These are phyloP conservation scores for Andrena camellia DNA, from an alignment of 2,888 invertebrate species.

Conservation along the genomic window DNA sequence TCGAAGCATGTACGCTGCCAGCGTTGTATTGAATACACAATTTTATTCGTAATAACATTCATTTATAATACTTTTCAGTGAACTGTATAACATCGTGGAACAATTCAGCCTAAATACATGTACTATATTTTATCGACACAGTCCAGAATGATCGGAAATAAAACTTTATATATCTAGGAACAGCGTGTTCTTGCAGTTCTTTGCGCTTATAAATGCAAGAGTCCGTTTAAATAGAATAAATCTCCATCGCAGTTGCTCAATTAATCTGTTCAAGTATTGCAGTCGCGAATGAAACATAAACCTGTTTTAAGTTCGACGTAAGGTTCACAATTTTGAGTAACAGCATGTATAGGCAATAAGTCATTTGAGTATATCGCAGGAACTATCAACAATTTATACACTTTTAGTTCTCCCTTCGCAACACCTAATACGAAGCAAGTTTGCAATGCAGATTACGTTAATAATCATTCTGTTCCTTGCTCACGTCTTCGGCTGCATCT, in stretches of 20 bases:
- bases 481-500: neutral
- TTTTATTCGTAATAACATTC: constrained; percentile 55
- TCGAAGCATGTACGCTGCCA: constrained; percentile 40
- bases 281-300: neutral
- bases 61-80: constrained; percentile 61
- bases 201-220: constrained; percentile 1
- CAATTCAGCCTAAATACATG: constrained; percentile 66
- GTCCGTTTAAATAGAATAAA: neutral
- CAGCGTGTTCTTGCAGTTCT: constrained; percentile 25
- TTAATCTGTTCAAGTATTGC: neutral
- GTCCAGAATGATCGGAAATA: constrained; percentile 60
- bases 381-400: constrained; percentile 1
- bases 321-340: neutral
- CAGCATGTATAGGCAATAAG: neutral
- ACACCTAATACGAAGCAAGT: neutral
- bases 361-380: constrained; percentile 14
- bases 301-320: neutral
- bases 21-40: constrained; percentile 47
- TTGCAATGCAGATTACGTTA: neutral
- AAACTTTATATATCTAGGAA: constrained; percentile 63
- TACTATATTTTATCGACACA: constrained; percentile 64
- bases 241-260: neutral
- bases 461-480: neutral
- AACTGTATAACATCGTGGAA: constrained; percentile 63
- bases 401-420: neutral